Evolutionary conservation across 2,797 vertebrate species (phyloP).

Genomic region (Nasua narica): DNA sequence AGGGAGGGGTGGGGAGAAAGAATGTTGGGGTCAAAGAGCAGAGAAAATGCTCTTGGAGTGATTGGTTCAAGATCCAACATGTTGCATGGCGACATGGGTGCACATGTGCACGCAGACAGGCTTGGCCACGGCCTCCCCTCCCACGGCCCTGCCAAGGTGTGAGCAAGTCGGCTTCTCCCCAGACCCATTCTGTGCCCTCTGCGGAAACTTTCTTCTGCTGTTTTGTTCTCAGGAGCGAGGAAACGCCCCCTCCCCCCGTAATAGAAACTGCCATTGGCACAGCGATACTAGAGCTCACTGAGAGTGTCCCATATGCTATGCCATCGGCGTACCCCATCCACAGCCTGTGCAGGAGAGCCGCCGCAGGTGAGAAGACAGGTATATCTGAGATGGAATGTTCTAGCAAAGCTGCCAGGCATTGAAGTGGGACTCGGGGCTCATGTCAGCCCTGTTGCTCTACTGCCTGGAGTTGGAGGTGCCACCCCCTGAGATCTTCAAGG

Average conservation of each 20-base stretch:
- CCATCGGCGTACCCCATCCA: rapidly evolving
- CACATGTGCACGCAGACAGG: background rate
- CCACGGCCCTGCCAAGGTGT: background rate
- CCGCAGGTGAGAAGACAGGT: background rate
- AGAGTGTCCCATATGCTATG: background rate
- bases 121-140: rapidly evolving
- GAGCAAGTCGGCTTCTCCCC: background rate
- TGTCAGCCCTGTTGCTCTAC: background rate
- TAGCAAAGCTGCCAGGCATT: background rate
- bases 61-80: slow-evolving; percentile 20
- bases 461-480: background rate
- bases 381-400: background rate
- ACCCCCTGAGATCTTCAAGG: background rate
- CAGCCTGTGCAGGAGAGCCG: background rate
- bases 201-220: background rate
- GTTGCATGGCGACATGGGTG: too few species aligned
- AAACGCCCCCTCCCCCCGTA: background rate
- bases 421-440: background rate
- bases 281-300: background rate
- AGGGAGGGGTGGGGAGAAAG: slow-evolving; percentile 43
- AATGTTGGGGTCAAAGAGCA: slow-evolving; percentile 71
- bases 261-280: background rate
- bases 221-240: background rate
- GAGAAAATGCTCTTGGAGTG: slow-evolving; percentile 24
- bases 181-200: background rate